phyloP scores from a whole-genome alignment of 1,140 invertebrate genomes.

The Zaprionus vittiger region DNA sequence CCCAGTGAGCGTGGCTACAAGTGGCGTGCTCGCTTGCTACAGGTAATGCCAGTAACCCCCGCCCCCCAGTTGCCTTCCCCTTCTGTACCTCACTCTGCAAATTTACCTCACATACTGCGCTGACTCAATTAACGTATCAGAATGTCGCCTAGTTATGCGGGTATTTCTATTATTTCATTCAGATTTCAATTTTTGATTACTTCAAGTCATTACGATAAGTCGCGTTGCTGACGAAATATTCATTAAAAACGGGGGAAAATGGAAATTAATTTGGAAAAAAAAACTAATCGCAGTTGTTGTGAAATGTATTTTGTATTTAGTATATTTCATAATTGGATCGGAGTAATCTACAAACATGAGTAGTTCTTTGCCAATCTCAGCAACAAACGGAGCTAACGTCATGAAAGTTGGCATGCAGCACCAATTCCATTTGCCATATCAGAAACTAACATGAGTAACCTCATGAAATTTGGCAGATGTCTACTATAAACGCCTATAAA shows the following conservation, averaged over 20 bases:
- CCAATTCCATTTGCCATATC: too few relatives aligned
- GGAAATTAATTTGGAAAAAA: constrained; percentile 9
- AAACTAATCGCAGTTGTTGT: constrained; percentile 5
- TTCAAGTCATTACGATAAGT: constrained; percentile 27
- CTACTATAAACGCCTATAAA: neutral
- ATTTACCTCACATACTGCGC: neutral
- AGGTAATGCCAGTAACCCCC: constrained; percentile 40
- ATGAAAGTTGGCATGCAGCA: neutral
- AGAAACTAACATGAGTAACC: too few relatives aligned
- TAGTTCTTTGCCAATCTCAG: neutral
- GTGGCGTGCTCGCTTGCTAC: constrained; percentile 51
- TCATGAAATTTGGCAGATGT: too few relatives aligned
- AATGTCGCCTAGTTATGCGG: constrained; percentile 4
- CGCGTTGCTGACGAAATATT: neutral
- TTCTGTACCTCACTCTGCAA: neutral
- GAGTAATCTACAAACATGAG: neutral
- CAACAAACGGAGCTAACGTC: neutral
- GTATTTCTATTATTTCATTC: neutral
- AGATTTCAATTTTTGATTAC: constrained; percentile 10
- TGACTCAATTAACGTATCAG: constrained; percentile 14
- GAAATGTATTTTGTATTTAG: neutral
- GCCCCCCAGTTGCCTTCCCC: neutral
- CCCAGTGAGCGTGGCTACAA: constrained; percentile 56
- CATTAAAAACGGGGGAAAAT: neutral
- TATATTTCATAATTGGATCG: neutral